Base-by-base conservation (phyloP, 53 echinoderm and acorn worm species). In the Holothuria scabra region DNA sequence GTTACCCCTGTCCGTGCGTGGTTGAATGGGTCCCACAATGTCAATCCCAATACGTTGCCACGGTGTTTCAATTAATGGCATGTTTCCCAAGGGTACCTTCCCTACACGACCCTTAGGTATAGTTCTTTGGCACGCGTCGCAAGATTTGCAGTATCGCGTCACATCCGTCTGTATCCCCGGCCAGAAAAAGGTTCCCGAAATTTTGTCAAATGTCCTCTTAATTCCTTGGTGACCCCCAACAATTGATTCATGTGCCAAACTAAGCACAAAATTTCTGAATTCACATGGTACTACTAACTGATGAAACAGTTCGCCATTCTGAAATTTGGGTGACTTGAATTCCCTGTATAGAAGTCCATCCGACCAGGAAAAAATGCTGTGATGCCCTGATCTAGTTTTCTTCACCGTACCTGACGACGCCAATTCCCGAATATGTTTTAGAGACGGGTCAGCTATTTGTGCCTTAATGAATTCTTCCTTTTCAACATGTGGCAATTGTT, bases 21-120 rank as follows among this genome's bases (percentile, higher is more conserved):
- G 88, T 24, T 83, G 48, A 32, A 87, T 83, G 18, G 88, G 88
- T 5, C 82, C 88, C 14, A 87, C 88, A 34, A 87, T 67, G 58
- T 87, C 88, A 41, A 87, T 69, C 12, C 68, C 88, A 59, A 87
- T 49, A 24, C 88, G 57, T 30, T 67, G 38, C 65, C 81, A 82
- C n/a, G 83, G 70, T 69, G 41, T 25, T 3, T 83, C 82, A 28
- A 87, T 87, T 61, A 87, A 25, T n/a, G 83, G 87, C 28, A 61
- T 70, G 9, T 57, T 70, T 5, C 82, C 87, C 12, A 87, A 28
- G 7, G 72, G 87, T 30, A 83, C 83, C 20, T 74, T 87, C n/a
- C 56, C 66, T 18, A 87, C 74, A 10, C 55, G 79, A 21, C 87
- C 87, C 57, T 87, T 87, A 19, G 87, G 81, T 16, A 59, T 67